Evolutionary conservation across 2,888 invertebrate species (phyloP).

Genomic region (Desoria tigrina): DNA sequence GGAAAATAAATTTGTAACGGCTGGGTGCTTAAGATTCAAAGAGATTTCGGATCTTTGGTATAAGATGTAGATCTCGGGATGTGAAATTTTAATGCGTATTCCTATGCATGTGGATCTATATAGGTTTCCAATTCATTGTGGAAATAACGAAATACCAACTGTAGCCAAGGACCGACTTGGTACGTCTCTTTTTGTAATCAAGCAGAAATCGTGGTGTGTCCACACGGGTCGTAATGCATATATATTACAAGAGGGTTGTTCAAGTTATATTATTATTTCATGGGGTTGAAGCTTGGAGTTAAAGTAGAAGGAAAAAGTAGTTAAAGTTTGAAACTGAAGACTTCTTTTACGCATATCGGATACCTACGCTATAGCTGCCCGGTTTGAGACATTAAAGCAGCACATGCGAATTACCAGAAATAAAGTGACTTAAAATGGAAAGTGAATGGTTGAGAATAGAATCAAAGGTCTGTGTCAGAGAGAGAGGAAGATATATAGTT

Average conservation of each 20-base stretch:
- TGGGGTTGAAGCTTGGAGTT: slow-evolving; percentile 2
- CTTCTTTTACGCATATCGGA: neutral
- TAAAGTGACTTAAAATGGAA: slow-evolving; percentile 20
- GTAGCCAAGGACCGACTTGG: neutral
- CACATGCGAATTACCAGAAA: slow-evolving; percentile 30
- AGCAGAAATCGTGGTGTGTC: slow-evolving; percentile 2
- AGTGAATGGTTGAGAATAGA: slow-evolving; percentile 17
- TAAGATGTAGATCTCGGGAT: neutral
- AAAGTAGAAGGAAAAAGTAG: too few species aligned
- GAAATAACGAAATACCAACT: slow-evolving; percentile 1
- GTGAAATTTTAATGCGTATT: neutral
- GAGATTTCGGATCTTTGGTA: too few species aligned
- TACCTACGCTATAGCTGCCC: neutral
- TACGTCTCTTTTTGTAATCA: slow-evolving; percentile 13
- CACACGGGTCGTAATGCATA: neutral
- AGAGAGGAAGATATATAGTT: neutral
- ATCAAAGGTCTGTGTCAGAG: slow-evolving; percentile 17
- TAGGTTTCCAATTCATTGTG: neutral
- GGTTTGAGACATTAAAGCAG: slow-evolving; percentile 12
- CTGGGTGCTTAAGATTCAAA: slow-evolving; percentile 25
- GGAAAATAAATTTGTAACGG: slow-evolving; percentile 33
- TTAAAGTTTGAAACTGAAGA: neutral
- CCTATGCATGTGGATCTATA: too few species aligned
- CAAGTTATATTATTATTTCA: slow-evolving; percentile 1
- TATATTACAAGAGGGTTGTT: neutral